Conservation (phyloP, 2,888 invertebrate species). For the Drosophila antonietae region DNA sequence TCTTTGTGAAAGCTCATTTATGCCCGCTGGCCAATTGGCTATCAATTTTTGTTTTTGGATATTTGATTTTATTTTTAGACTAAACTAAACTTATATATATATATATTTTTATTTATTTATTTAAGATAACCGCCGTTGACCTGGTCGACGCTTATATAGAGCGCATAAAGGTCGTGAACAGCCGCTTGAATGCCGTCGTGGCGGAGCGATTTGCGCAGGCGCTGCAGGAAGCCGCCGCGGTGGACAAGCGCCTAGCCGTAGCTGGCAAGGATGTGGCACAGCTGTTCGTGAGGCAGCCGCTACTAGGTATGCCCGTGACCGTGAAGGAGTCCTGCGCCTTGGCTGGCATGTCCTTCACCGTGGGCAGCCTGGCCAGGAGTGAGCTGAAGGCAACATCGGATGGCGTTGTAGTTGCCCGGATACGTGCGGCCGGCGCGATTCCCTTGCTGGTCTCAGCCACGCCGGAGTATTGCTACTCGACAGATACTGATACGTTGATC, state of each 20-base stretch:
- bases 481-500: slow-evolving; percentile 92
- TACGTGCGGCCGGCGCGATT: slow-evolving; percentile 91
- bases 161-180: slow-evolving; percentile 88
- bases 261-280: slow-evolving; percentile 42
- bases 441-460: slow-evolving; percentile 93
- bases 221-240: slow-evolving; percentile 87
- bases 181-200: slow-evolving; percentile 89
- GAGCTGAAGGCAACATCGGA: slow-evolving; percentile 87
- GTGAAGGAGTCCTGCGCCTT: slow-evolving; percentile 91
- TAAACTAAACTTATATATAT: neutral
- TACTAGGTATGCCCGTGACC: slow-evolving; percentile 93
- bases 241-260: slow-evolving; percentile 85
- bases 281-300: slow-evolving; percentile 86
- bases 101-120: too few species aligned
- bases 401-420: slow-evolving; percentile 88
- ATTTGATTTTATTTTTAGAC: neutral
- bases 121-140: slow-evolving; percentile 87
- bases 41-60: neutral
- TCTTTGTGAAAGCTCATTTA: neutral
- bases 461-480: slow-evolving; percentile 94
- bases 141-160: slow-evolving; percentile 87
- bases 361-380: slow-evolving; percentile 87
- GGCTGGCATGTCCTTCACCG: slow-evolving; percentile 89
- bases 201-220: slow-evolving; percentile 88
- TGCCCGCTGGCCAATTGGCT: neutral